phyloP scores from a whole-genome alignment of 2,113 vertebrate genomes.

The Erythrolamprus reginae region DNA sequence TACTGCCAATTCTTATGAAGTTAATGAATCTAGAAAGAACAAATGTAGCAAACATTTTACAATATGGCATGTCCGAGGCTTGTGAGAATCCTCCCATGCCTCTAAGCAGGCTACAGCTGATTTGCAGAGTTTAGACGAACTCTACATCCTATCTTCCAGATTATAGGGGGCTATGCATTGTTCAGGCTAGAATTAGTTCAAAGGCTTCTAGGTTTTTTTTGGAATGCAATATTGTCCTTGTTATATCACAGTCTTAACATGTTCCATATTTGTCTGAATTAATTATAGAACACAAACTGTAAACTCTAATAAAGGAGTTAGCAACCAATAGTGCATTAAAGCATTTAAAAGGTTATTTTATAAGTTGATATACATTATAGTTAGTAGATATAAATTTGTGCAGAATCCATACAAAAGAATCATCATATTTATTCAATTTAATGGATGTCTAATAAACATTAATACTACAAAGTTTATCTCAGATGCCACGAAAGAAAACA shows the following conservation, averaged over 20 bases:
- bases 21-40: background rate
- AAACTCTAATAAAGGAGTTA: background rate
- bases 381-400: background rate
- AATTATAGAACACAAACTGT: background rate
- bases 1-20: background rate
- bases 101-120: background rate
- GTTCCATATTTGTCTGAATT: background rate
- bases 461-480: background rate
- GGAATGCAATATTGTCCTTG: background rate
- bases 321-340: background rate
- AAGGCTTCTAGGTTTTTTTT: background rate
- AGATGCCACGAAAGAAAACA: background rate
- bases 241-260: background rate
- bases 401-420: background rate
- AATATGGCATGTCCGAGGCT: no score
- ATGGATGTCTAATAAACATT: background rate
- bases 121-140: background rate
- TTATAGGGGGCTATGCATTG: no score
- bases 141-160: background rate
- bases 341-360: background rate
- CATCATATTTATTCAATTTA: background rate
- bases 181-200: background rate
- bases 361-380: background rate
- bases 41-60: background rate
- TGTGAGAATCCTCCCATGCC: background rate